These are phyloP conservation scores for Cygnus buccinator DNA, from an alignment of 2,113 vertebrate genomes.

Conservation along the genomic window DNA sequence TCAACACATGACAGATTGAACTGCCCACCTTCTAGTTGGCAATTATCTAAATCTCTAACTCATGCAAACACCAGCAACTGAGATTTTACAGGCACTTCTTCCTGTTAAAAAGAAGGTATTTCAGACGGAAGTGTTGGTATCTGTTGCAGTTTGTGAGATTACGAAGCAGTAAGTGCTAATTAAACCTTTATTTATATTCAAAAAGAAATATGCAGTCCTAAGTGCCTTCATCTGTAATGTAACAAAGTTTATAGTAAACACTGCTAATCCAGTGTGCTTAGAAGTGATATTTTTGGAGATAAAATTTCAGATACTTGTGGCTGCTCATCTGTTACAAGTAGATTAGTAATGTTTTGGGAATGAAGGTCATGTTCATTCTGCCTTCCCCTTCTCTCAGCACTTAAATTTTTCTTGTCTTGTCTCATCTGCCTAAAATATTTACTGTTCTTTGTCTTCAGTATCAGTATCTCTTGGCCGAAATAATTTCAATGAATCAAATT, in stretches of 20 bases:
- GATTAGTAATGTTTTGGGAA: slow-evolving; percentile 36
- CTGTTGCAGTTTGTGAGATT: slow-evolving; percentile 13
- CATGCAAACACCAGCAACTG: not conserved
- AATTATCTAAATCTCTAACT: slow-evolving; percentile 2
- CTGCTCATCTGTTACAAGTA: not conserved
- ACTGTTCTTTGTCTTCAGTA: not conserved
- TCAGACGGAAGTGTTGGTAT: not conserved
- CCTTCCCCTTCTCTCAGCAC: not conserved
- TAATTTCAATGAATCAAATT: not conserved
- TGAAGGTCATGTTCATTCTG: not conserved
- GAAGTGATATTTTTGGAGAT: slow-evolving; percentile 49
- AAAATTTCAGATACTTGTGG: not conserved
- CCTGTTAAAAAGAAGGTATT: slow-evolving; percentile 17
- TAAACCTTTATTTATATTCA: slow-evolving; percentile 40
- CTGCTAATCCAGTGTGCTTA: slow-evolving; percentile 40
- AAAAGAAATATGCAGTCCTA: slow-evolving; percentile 19
- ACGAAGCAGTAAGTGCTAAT: slow-evolving; percentile 31
- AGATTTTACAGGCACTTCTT: not conserved
- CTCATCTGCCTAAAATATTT: slow-evolving; percentile 3
- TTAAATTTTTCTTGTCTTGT: slow-evolving; percentile 21
- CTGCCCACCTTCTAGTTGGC: not conserved
- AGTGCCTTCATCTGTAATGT: slow-evolving; percentile 21
- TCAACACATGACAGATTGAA: not conserved
- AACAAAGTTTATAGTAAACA: slow-evolving; percentile 45
- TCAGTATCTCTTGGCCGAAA: not conserved